A percentile compares a stretch with the other conserved stretches of the same genome.
Conservation (phyloP, 2,888 invertebrate genomes). For the Isotomurus palustris region DNA sequence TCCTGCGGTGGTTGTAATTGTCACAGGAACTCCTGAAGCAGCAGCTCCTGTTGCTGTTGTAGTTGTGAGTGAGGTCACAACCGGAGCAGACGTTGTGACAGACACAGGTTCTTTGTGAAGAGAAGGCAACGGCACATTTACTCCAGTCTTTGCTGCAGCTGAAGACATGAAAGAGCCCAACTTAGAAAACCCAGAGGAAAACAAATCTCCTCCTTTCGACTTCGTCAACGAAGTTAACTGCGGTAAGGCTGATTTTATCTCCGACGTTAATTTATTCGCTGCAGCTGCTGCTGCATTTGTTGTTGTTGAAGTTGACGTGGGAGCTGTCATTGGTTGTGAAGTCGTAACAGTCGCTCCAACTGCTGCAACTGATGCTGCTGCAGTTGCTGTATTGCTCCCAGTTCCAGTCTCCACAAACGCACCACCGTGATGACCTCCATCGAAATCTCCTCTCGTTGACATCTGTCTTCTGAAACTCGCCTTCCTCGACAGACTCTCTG, state of each 20-base stretch:
- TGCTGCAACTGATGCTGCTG: conserved; percentile 1
- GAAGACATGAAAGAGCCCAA: conserved; percentile 31
- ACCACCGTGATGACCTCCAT: conserved; percentile 1
- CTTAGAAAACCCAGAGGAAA: conserved; percentile 37
- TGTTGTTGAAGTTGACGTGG: conserved; percentile 7
- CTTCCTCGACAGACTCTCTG: conserved; percentile 41
- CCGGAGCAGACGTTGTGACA: too few relatives aligned
- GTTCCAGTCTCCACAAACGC: not conserved
- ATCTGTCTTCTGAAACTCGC: conserved; percentile 44
- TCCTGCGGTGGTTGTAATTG: too few relatives aligned
- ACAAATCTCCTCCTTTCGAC: conserved; percentile 33
- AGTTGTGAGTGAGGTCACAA: conserved; percentile 12
- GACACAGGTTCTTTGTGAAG: conserved; percentile 29
- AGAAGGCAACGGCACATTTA: conserved; percentile 27
- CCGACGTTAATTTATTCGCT: conserved; percentile 34
- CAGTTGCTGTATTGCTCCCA: not conserved
- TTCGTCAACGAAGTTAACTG: conserved; percentile 33
- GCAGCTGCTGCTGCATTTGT: conserved; percentile 25
- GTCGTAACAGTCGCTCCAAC: not conserved
- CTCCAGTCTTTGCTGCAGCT: conserved; percentile 39
- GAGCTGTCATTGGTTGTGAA: conserved; percentile 3
- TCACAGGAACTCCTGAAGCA: too few relatives aligned
- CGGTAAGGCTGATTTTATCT: conserved; percentile 37
- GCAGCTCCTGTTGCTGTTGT: conserved; percentile 5
- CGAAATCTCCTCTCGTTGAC: conserved; percentile 44